These are phyloP conservation scores for Drosophila mimica DNA, from an alignment of 2,888 invertebrate species.

Conservation along the genomic window DNA sequence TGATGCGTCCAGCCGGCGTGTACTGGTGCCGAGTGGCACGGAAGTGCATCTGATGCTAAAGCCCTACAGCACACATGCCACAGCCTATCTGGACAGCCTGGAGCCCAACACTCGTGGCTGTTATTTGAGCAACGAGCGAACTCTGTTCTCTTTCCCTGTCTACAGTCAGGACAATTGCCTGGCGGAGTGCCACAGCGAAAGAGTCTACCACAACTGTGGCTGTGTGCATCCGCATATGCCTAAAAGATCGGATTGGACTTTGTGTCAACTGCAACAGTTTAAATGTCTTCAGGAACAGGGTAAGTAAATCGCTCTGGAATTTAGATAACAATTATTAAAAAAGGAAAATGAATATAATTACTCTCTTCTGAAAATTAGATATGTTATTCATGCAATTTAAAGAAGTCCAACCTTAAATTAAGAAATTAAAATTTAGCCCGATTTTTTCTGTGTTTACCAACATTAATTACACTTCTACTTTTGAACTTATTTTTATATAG, in stretches of 20 bases:
- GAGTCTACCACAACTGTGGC: slow-evolving; percentile 86
- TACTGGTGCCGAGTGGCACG: slow-evolving; percentile 86
- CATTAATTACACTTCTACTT: background rate
- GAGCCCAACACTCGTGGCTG: slow-evolving; percentile 86
- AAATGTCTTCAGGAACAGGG: slow-evolving; percentile 68
- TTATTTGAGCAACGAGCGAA: slow-evolving; percentile 86
- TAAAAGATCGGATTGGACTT: slow-evolving; percentile 63
- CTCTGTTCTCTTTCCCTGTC: slow-evolving; percentile 78
- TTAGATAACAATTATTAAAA: background rate
- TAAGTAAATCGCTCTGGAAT: slow-evolving; percentile 24
- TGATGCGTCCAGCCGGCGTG: slow-evolving; percentile 86
- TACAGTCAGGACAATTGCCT: slow-evolving; percentile 89
- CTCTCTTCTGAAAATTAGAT: background rate
- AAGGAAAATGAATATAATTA: background rate
- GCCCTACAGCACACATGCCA: slow-evolving; percentile 87
- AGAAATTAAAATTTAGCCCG: background rate
- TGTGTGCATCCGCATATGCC: slow-evolving; percentile 88
- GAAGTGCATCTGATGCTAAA: slow-evolving; percentile 87
- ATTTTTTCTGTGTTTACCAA: too few relatives aligned
- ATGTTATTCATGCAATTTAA: background rate
- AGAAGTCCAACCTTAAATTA: background rate
- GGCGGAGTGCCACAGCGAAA: slow-evolving; percentile 86
- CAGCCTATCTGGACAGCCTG: slow-evolving; percentile 85
- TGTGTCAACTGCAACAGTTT: slow-evolving; percentile 67
- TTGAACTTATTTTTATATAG: background rate